These are phyloP conservation scores for Crotalus helleri DNA, from an alignment of 2,113 vertebrate genomes.

Conservation along the genomic window DNA sequence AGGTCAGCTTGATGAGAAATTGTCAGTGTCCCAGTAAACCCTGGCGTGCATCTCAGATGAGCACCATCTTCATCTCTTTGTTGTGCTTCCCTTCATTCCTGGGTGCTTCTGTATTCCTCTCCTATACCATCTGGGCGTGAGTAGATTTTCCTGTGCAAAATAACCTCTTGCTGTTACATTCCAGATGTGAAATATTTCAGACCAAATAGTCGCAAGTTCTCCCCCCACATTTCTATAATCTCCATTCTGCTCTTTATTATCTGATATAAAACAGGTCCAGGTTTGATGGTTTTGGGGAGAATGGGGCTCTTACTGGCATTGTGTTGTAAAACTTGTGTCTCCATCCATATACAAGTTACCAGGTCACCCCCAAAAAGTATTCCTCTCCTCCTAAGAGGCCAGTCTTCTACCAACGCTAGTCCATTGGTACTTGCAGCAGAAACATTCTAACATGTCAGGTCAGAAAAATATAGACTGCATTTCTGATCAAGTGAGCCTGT, in stretches of 20 bases:
- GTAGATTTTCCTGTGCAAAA: background rate
- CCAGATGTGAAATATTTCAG: background rate
- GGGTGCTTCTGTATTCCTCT: slow-evolving; percentile 79
- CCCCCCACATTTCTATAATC: background rate
- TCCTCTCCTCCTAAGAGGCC: background rate
- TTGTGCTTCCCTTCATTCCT: slow-evolving; percentile 94
- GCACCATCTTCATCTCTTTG: slow-evolving; percentile 85
- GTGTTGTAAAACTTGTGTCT: background rate
- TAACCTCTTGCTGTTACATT: background rate
- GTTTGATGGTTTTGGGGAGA: too few species aligned
- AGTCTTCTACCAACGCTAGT: background rate
- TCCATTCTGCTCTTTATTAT: background rate
- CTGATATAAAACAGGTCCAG: too few species aligned
- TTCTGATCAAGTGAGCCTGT: background rate
- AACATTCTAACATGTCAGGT: background rate
- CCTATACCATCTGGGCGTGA: slow-evolving; percentile 92
- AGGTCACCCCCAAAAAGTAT: background rate
- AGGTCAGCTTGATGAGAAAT: slow-evolving; percentile 91
- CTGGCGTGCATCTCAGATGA: slow-evolving; percentile 91
- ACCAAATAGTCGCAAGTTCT: background rate
- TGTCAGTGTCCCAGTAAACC: slow-evolving; percentile 87
- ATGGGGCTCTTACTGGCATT: background rate
- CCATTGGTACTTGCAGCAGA: background rate
- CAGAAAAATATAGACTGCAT: background rate
- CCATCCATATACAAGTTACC: too few species aligned